phyloP scores from a whole-genome alignment of 2,113 vertebrate species.

The Pogona vitticeps region DNA sequence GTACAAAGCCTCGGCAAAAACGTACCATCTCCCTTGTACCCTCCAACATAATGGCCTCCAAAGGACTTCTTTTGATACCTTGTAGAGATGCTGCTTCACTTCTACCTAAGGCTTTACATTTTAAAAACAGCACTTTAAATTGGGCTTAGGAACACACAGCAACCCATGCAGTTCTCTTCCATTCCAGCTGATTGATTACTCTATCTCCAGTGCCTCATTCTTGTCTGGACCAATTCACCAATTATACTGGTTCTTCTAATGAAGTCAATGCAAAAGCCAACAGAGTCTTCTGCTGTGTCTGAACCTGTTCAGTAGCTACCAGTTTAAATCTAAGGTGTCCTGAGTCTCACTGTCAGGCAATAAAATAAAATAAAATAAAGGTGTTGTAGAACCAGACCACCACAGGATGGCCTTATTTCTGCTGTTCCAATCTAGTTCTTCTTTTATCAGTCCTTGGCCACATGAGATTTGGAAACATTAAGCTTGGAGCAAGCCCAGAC shows the following conservation, averaged over 20 bases:
- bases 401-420: constrained; percentile 10
- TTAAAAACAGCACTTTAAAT: too few relatives aligned
- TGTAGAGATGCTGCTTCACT: too few relatives aligned
- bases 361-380: neutral
- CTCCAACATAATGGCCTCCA: too few relatives aligned
- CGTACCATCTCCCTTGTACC: too few relatives aligned
- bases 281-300: neutral
- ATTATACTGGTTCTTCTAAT: neutral
- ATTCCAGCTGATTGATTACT: too few relatives aligned
- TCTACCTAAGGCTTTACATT: too few relatives aligned
- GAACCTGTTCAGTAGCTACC: neutral
- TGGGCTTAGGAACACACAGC: too few relatives aligned
- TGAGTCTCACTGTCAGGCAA: too few relatives aligned
- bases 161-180: too few relatives aligned
- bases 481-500: constrained; percentile 15
- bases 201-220: neutral
- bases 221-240: neutral
- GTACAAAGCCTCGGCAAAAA: too few relatives aligned
- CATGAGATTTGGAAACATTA: constrained; percentile 25
- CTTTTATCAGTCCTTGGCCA: neutral
- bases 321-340: too few relatives aligned
- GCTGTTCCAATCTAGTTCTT: constrained; percentile 12
- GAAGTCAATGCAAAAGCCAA: neutral
- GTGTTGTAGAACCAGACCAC: neutral
- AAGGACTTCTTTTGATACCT: too few relatives aligned